Evolutionary conservation across 2,797 vertebrate genomes (phyloP).

Genomic region (Fratercula arctica): DNA sequence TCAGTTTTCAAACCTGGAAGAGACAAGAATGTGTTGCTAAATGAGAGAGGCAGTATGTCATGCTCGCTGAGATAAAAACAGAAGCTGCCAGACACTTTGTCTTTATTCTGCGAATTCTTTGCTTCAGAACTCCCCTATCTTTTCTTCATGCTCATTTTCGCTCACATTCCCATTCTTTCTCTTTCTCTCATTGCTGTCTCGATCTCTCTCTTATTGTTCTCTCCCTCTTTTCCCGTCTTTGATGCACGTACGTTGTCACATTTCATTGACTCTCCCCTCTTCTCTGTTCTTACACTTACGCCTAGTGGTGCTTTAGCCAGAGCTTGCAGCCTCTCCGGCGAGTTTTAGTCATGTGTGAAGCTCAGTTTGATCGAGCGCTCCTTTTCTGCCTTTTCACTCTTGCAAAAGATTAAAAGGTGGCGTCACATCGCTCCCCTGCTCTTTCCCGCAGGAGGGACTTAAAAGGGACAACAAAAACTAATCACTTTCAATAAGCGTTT

Average conservation of each 20-base stretch:
- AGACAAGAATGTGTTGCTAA: constrained; percentile 74
- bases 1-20: constrained; percentile 78
- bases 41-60: constrained; percentile 74
- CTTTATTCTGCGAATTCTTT: constrained; percentile 75
- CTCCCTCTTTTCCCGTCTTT: constrained; percentile 74
- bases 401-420: constrained; percentile 90
- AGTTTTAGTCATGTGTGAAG: constrained; percentile 94
- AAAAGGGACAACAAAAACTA: constrained; percentile 78
- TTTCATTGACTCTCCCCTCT: constrained; percentile 81
- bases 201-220: constrained; percentile 76
- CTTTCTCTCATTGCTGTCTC: constrained; percentile 41
- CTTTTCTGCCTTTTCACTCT: constrained; percentile 86
- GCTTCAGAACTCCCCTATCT: constrained; percentile 71
- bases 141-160: constrained; percentile 25
- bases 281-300: constrained; percentile 80
- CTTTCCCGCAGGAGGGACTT: constrained; percentile 82
- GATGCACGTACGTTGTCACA: constrained; percentile 82
- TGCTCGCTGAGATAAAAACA: constrained; percentile 78
- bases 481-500: constrained; percentile 79
- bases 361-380: constrained; percentile 90
- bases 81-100: constrained; percentile 77
- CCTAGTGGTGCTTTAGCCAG: constrained; percentile 82
- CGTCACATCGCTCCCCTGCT: constrained; percentile 81
- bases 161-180: constrained; percentile 52
- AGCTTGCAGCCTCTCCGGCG: constrained; percentile 87